Base-by-base conservation (phyloP, 2,113 vertebrate species). In the Malurus melanocephalus region DNA sequence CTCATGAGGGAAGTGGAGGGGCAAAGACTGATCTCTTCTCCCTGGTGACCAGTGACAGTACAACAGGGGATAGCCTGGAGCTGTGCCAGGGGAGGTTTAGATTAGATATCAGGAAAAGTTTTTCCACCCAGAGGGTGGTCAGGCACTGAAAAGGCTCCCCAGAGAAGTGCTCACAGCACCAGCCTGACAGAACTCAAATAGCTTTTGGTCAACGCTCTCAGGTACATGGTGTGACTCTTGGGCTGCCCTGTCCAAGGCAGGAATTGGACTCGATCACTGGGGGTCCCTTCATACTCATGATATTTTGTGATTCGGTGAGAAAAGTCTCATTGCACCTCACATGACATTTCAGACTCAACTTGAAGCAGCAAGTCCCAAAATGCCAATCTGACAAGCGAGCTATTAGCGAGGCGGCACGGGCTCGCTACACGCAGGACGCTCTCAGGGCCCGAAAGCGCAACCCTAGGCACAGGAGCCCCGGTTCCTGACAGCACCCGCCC, bases 381-480 rank as follows among this genome's bases (percentile, higher is more conserved):
- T 1, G 6, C 4, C 27, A 13, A 51, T 8, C 0, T 9, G 22
- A 22, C 13, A 9, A 18, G 27, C 12, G 4, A 59, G 23, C 13
- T 17, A 24, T 4, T 16, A 10, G 9, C 6, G 3, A 12, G 11
- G 32, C 11, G 8, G 13, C 22, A 9, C 4, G 6, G 4, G 10
- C 30, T 10, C 32, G 9, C 22, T 7, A 13, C 15, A 6, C 0
- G 24, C 10, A 15, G 27, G 30, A 2, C 2, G 16, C 30, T 19
- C 38, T 22, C 16, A 15, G 21, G 14, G 38, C 35, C 24, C 22
- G 8, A 13, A 21, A 7, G 4, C 6, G 2, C 10, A 24, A 7
- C 2, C 14, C 4, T 5, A 5, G 4, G 0, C 10, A 13, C 23
- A 22, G 27, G 13, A 20, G 10, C 28, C 30, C 18, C 17, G 0